A percentile compares a stretch with the other conserved stretches of the same genome.
phyloP scores from a whole-genome alignment of 2,113 vertebrate species.

The Paraplagusia blochii region DNA sequence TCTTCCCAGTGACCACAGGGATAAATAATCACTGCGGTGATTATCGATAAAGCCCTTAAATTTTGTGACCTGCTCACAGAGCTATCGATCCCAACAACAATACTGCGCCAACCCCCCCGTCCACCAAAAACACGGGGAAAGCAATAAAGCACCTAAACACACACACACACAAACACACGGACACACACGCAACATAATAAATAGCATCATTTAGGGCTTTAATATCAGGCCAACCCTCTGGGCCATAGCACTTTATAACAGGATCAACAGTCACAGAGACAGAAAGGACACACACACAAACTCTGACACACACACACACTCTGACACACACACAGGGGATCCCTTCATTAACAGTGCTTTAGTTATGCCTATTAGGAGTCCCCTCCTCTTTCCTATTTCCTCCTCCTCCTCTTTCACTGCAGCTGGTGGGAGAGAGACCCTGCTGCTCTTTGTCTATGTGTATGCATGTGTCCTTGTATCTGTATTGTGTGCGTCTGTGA shows the following conservation, averaged over 20 bases:
- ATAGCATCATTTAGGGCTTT: slow-evolving; percentile 83
- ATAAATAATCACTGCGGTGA: slow-evolving; percentile 84
- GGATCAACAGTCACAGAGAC: slow-evolving; percentile 65
- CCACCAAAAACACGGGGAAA: slow-evolving; percentile 68
- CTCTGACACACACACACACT: slow-evolving; percentile 19
- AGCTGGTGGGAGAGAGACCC: slow-evolving; percentile 77
- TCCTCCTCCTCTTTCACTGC: slow-evolving; percentile 67
- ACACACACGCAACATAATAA: slow-evolving; percentile 75
- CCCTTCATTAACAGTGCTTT: slow-evolving; percentile 72
- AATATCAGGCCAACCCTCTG: slow-evolving; percentile 79
- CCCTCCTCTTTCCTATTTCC: slow-evolving; percentile 63
- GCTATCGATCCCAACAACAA: slow-evolving; percentile 81
- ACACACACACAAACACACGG: slow-evolving; percentile 30
- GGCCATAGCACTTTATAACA: slow-evolving; percentile 76
- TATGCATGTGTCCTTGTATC: slow-evolving; percentile 40
- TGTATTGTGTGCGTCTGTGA: slow-evolving; percentile 46
- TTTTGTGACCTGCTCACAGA: slow-evolving; percentile 55
- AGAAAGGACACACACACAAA: slow-evolving; percentile 26
- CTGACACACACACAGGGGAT: slow-evolving; percentile 35
- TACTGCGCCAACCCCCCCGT: slow-evolving; percentile 21
- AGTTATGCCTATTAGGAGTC: slow-evolving; percentile 73
- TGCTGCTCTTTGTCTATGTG: slow-evolving; percentile 60
- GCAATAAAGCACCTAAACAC: slow-evolving; percentile 80
- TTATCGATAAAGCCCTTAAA: slow-evolving; percentile 88
- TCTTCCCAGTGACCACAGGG: slow-evolving; percentile 52